A percentile compares a stretch with the other conserved stretches of the same genome.
These are phyloP conservation scores for Lepidochrysops patricia DNA, from an alignment of 2,888 invertebrate species.

Conservation along the genomic window DNA sequence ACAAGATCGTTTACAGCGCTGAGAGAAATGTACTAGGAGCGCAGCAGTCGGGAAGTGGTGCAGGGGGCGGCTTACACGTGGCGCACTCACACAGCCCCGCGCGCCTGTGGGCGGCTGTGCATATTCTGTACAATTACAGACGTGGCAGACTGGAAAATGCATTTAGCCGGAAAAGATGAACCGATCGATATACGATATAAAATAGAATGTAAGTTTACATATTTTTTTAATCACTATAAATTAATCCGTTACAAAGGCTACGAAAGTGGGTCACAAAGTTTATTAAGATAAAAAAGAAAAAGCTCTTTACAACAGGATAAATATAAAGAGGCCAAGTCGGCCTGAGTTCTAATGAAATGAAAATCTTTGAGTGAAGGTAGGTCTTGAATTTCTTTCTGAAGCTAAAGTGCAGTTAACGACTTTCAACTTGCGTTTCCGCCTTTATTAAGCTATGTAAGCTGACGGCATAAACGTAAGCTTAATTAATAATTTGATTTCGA, in stretches of 20 bases:
- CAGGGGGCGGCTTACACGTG: conserved; percentile 33
- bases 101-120: conserved; percentile 25
- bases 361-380: conserved; percentile 48
- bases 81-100: conserved; percentile 41
- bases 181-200: conserved; percentile 37
- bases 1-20: conserved; percentile 37
- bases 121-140: conserved; percentile 38
- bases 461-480: conserved; percentile 47
- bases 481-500: conserved; percentile 57
- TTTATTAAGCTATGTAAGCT: conserved; percentile 58
- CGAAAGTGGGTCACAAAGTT: background rate
- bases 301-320: conserved; percentile 15
- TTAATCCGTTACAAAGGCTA: background rate
- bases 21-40: conserved; percentile 32
- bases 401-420: conserved; percentile 52
- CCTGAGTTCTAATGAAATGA: conserved; percentile 49
- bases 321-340: conserved; percentile 27
- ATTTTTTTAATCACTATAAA: background rate
- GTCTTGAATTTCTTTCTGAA: conserved; percentile 53
- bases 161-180: conserved; percentile 54
- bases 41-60: conserved; percentile 25
- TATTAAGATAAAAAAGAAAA: conserved; percentile 6
- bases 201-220: background rate
- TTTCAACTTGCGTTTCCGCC: conserved; percentile 45
- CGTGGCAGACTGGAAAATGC: conserved; percentile 56